phyloP scores from a whole-genome alignment of 2,797 vertebrate genomes.

The Hozukius guyotensis region DNA sequence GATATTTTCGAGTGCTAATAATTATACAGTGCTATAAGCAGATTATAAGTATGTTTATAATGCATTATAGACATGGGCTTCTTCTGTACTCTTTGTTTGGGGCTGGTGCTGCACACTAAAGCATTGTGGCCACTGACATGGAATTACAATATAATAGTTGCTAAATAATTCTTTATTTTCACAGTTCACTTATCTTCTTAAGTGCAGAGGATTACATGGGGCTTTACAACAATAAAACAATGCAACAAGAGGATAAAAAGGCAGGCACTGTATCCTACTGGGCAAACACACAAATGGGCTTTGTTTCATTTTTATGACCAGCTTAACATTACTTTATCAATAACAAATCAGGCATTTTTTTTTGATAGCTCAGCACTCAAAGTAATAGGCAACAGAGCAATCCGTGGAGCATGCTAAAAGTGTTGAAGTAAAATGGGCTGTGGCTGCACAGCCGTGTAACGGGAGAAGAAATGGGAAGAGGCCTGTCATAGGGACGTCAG shows the following conservation, averaged over 20 bases:
- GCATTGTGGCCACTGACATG: constrained; percentile 16
- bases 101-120: constrained; percentile 29
- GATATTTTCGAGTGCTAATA: not conserved
- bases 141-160: constrained; percentile 57
- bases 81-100: constrained; percentile 26
- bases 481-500: constrained; percentile 84
- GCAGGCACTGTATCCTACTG: constrained; percentile 40
- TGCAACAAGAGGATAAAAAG: constrained; percentile 51
- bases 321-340: constrained; percentile 83
- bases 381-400: constrained; percentile 73
- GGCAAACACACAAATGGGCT: constrained; percentile 68
- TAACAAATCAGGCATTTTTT: constrained; percentile 81
- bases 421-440: constrained; percentile 66
- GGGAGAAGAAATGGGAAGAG: constrained; percentile 73
- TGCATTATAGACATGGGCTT: not conserved
- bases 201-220: constrained; percentile 67
- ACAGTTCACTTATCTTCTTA: constrained; percentile 72
- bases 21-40: not conserved
- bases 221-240: constrained; percentile 72
- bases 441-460: constrained; percentile 70
- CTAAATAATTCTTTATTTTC: constrained; percentile 68
- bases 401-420: constrained; percentile 65
- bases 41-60: not conserved
- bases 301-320: constrained; percentile 75
- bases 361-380: constrained; percentile 79